Evolutionary conservation across 2,797 vertebrate species (phyloP), one percentile per base, ranked within the genome.

Genomic region (Gymnothorax reevesii): DNA sequence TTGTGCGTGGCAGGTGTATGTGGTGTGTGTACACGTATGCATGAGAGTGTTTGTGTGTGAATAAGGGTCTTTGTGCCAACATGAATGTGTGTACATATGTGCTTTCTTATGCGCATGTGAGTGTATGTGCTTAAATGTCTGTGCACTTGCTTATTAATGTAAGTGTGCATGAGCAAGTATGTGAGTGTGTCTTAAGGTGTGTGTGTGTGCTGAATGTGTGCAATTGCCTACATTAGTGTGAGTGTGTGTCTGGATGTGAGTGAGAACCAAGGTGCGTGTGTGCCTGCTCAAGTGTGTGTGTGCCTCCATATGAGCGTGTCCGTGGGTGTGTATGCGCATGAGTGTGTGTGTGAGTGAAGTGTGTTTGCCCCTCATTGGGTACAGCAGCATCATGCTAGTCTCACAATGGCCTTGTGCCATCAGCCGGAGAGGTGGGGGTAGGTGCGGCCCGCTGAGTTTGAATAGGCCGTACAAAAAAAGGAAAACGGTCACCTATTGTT

Each of bases 401-500:
- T 79, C 57, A 86, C 52, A 85, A 85, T 69, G 83, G 87, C 83
- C 75, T 82, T 85, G 73, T 71, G 57, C 75, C 75, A 69, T 82
- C 86, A 87, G 82, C 22, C 1, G 27, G 69, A 27, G 64, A 79
- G 80, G 87, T 55, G 79, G 59, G 73, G 85, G 83, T 82, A 62
- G 87, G 62, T 90, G 89, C 82, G 71, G 83, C 88, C 89, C 87
- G 88, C 91, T 90, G 93, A 89, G 89, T 90, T 88, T 89, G 93
- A 93, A 90, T 77, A 83, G 54, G 27, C 75, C 86, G 87, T 80
- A 89, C 82, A 90, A 91, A 88, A 83, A 83, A 84, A 87, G 88
- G 89, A 92, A 93, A 94, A 92, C 89, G 91, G 91, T 93, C 93
- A 94, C 93, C 92, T 93, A 92, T 95, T 95, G 94, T 94, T 93